Percentiles rank a stretch among this genome's conserved stretches.
Conservation (phyloP, 2,797 vertebrate genomes). For the Danio tinwini region DNA sequence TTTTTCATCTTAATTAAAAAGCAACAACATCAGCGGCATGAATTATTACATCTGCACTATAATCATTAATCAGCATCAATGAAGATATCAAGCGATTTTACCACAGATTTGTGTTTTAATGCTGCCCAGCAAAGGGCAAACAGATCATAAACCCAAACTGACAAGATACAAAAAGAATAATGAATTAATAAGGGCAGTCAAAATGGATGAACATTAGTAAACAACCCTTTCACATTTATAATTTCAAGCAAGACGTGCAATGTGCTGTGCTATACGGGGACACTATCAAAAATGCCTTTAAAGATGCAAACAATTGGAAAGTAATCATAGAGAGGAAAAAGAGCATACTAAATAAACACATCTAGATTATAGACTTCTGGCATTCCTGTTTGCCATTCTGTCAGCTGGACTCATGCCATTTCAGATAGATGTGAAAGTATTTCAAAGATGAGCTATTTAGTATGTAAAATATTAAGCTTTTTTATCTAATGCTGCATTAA, state of each 20-base stretch:
- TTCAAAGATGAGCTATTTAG: slow-evolving; percentile 58
- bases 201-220: slow-evolving; percentile 26
- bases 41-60: slow-evolving; percentile 62
- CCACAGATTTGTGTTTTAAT: slow-evolving; percentile 63
- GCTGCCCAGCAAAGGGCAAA: slow-evolving; percentile 62
- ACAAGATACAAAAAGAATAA: slow-evolving; percentile 38
- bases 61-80: slow-evolving; percentile 63
- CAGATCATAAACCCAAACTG: slow-evolving; percentile 49
- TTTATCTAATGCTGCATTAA: no score
- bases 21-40: slow-evolving; percentile 67
- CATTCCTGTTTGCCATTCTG: slow-evolving; percentile 42
- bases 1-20: slow-evolving; percentile 70
- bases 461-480: no score
- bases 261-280: neutral
- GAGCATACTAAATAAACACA: slow-evolving; percentile 20
- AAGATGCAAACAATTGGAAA: slow-evolving; percentile 30
- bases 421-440: slow-evolving; percentile 65
- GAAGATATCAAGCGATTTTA: slow-evolving; percentile 61
- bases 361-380: neutral
- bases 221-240: neutral
- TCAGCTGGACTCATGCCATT: slow-evolving; percentile 69
- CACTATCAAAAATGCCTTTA: slow-evolving; percentile 5
- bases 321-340: neutral
- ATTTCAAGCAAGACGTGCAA: neutral
- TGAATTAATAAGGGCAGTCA: slow-evolving; percentile 25